Evolutionary conservation across 2,113 vertebrate genomes (phyloP).

Genomic region (Saccopteryx leptura): DNA sequence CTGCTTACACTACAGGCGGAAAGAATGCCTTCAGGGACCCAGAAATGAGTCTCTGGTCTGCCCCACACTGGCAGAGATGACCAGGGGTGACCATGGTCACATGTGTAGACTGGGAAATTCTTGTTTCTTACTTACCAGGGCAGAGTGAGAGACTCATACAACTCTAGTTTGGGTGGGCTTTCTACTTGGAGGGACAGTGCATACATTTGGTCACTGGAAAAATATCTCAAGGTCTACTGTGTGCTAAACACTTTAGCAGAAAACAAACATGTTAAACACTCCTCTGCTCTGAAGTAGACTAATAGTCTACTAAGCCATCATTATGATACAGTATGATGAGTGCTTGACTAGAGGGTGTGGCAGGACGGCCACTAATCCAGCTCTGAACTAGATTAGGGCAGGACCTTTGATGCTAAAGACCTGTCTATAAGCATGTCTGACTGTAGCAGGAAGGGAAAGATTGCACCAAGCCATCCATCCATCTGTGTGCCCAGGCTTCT

Average conservation of each 20-base stretch:
- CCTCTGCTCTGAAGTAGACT: background rate
- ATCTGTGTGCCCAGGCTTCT: background rate
- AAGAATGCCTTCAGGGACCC: background rate
- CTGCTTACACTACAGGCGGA: background rate
- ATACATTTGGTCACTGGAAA: background rate
- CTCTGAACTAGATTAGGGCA: background rate
- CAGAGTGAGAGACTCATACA: background rate
- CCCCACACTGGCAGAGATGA: background rate
- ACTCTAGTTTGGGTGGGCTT: background rate
- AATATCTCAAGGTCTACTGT: background rate
- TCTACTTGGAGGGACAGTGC: background rate
- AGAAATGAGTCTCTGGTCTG: background rate
- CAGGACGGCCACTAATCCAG: background rate
- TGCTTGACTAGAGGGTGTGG: background rate
- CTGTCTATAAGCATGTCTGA: background rate
- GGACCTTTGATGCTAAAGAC: background rate
- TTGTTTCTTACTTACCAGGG: background rate
- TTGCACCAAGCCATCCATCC: background rate
- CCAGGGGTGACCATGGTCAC: background rate
- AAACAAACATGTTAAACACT: constrained; percentile 11
- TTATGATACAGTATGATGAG: background rate
- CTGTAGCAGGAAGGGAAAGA: background rate
- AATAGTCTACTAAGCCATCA: background rate
- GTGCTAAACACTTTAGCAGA: background rate
- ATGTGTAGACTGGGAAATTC: background rate